Evolutionary conservation across 2,797 vertebrate species (phyloP).

Genomic region (Gadopsis marmoratus): DNA sequence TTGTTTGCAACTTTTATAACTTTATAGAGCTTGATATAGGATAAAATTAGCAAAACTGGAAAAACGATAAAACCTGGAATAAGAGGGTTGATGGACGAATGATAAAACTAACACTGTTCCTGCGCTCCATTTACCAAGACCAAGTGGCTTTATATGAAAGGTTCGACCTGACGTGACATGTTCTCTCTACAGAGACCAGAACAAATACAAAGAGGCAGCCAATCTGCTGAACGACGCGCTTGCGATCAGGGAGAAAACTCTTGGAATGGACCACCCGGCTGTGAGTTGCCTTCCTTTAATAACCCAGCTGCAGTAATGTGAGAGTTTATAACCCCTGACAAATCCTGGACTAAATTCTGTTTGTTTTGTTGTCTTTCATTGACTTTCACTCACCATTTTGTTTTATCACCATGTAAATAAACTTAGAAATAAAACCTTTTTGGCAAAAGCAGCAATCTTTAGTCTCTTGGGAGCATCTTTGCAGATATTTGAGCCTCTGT

Average conservation of each 20-base stretch:
- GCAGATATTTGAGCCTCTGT: neutral
- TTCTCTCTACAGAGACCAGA: slow-evolving; percentile 87
- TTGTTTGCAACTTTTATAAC: no score
- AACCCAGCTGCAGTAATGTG: neutral
- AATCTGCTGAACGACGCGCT: slow-evolving; percentile 91
- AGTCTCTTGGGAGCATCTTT: neutral
- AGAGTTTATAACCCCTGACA: neutral
- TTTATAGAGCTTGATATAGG: neutral
- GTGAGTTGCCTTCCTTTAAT: slow-evolving; percentile 74
- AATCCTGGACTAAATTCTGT: neutral
- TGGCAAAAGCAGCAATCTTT: neutral
- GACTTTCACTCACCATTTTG: neutral
- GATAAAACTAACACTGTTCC: neutral
- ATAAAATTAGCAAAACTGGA: neutral
- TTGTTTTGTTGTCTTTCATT: neutral
- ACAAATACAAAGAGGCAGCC: slow-evolving; percentile 93
- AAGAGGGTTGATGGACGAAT: neutral
- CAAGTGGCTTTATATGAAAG: neutral
- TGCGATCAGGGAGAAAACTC: slow-evolving; percentile 90
- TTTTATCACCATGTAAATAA: neutral
- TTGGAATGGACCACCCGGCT: slow-evolving; percentile 91
- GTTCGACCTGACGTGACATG: neutral
- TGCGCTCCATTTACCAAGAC: neutral
- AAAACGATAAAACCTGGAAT: neutral
- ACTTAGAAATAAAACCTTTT: neutral